Evolutionary conservation across 2,113 vertebrate genomes (phyloP).

Genomic region (Lepisosteus osseus): DNA sequence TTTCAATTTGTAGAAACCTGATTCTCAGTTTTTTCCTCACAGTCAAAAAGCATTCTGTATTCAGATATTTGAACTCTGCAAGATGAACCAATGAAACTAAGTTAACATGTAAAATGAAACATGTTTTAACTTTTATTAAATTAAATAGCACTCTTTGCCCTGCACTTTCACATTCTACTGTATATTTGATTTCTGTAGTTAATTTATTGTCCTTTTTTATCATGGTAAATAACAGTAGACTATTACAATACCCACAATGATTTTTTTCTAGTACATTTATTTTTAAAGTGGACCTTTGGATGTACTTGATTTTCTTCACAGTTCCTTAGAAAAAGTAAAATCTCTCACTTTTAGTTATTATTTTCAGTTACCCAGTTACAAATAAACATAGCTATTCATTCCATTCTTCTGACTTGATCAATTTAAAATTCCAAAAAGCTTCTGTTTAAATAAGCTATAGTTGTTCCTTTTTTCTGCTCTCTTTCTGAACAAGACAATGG

Average conservation of each 20-base stretch:
- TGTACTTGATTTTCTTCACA: not conserved
- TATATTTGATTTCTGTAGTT: not conserved
- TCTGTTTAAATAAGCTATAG: too few species aligned
- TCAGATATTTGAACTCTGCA: too few species aligned
- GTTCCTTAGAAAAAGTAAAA: not conserved
- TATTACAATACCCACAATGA: not conserved
- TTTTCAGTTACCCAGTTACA: too few species aligned
- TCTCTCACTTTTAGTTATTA: too few species aligned
- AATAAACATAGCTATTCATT: too few species aligned
- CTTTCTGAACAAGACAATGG: too few species aligned
- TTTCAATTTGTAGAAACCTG: too few species aligned
- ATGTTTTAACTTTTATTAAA: not conserved
- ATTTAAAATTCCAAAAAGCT: too few species aligned
- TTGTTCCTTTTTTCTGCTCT: too few species aligned
- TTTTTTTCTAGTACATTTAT: constrained; percentile 11
- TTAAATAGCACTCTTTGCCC: not conserved
- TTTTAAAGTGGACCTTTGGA: constrained; percentile 7
- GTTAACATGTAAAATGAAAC: not conserved
- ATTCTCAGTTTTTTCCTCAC: too few species aligned
- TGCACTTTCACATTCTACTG: not conserved
- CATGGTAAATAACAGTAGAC: not conserved
- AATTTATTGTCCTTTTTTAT: constrained; percentile 15
- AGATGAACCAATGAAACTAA: not conserved
- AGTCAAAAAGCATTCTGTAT: too few species aligned
- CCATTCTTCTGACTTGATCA: too few species aligned